Evolutionary conservation across 2,888 invertebrate genomes (phyloP), one percentile per base, ranked within the genome.

Genomic region (Lycaena phlaeas): DNA sequence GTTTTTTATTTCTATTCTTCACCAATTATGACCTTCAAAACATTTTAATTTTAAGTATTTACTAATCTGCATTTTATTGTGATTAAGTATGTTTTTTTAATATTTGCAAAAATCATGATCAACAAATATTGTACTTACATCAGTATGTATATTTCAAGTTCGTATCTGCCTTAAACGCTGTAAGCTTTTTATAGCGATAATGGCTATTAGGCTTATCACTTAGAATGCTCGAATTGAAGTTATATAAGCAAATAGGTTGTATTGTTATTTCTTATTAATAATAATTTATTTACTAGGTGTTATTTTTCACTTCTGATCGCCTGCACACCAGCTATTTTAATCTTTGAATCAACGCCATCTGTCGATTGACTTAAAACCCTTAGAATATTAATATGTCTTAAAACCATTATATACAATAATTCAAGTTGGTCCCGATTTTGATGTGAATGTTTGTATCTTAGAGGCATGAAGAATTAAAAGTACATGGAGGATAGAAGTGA

Each of bases 231-330:
- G 18, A 34, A 34, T 34, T 34, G 22, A 34, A 11, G 15, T 34
- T 34, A 34, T 34, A 22, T 34, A 18, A 34, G 18, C 18, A 11
- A 9, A 31, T 34, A 34, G 34, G 34, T 34, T 34, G 34, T 34
- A 34, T 34, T 34, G 34, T 34, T 34, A 34, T 22, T 14, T 34
- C 34, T 22, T 34, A 34, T 34, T 34, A 34, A 22, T 34, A 12
- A 22, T 34, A 34, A 34, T 34, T 34, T 34, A 34, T 34, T 34
- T 34, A 22, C 9, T 18, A 34, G 34, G 22, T 34, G 34, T 34
- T 22, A 12, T 22, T 6, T 12, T 22, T 17, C 18, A 2, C 9
- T 34, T 34, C 22, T 34, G 11, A 22, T 34, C 12, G 10, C 10
- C 11, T 34, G 34, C 34, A 34, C 18, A 29, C 9, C n/a, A 11